A percentile compares a stretch with the other conserved stretches of the same genome.
phyloP scores from a whole-genome alignment of 2,113 vertebrate genomes.

The Tragelaphus imberbis region DNA sequence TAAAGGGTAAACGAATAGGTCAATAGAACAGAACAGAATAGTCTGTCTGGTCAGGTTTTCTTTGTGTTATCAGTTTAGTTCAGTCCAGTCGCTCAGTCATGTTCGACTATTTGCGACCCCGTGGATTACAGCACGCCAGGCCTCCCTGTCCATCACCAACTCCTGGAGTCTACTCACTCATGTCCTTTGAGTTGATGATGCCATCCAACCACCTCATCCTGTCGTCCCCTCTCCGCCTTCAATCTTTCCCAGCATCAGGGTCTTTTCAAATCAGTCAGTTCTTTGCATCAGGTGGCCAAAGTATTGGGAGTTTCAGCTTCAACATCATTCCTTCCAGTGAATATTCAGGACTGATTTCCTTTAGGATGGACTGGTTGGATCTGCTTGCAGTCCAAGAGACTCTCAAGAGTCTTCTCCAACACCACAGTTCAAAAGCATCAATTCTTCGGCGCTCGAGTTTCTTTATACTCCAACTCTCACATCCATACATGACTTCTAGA shows the following conservation, averaged over 20 bases:
- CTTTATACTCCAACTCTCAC: neutral
- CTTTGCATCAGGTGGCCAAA: neutral
- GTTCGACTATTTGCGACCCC: neutral
- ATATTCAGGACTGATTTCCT: neutral
- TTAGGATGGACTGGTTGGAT: neutral
- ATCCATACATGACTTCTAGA: neutral
- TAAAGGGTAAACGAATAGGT: neutral
- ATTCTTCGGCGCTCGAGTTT: neutral
- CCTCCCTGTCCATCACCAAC: neutral
- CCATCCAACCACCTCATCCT: neutral
- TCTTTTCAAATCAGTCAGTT: neutral
- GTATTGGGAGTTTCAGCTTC: neutral
- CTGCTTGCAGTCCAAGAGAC: neutral
- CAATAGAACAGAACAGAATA: neutral
- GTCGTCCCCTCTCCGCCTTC: neutral
- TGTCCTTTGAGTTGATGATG: neutral
- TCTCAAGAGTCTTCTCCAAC: neutral
- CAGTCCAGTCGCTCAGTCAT: neutral
- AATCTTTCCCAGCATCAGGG: neutral
- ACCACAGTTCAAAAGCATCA: neutral
- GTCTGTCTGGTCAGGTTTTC: neutral
- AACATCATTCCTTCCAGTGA: neutral
- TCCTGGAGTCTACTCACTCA: neutral
- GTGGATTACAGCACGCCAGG: neutral
- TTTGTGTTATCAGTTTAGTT: neutral